These are phyloP conservation scores for Tragulus kanchil DNA, from an alignment of 2,113 vertebrate species.

Conservation along the genomic window DNA sequence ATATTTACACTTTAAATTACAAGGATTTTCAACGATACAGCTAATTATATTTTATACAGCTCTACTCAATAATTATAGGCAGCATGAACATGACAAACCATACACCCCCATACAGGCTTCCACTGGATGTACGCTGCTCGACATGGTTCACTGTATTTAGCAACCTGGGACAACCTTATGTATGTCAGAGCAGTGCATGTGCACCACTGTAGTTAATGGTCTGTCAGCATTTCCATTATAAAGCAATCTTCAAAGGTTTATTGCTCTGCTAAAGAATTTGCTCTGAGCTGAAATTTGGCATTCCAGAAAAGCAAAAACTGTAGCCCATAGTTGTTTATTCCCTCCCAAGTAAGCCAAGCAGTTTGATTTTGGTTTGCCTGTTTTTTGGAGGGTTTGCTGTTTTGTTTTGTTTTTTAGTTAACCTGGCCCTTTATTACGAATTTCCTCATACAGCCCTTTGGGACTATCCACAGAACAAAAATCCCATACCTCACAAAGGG, in stretches of 20 bases:
- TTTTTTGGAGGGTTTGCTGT: background rate
- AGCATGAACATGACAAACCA: slow-evolving; percentile 42
- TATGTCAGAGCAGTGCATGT: slow-evolving; percentile 77
- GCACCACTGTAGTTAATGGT: slow-evolving; percentile 84
- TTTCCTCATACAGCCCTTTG: slow-evolving; percentile 75
- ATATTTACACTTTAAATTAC: slow-evolving; percentile 62
- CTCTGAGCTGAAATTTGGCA: slow-evolving; percentile 82
- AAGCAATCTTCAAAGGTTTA: slow-evolving; percentile 88
- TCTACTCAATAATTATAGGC: background rate
- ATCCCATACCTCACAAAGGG: slow-evolving; percentile 65
- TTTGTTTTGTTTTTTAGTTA: slow-evolving; percentile 66
- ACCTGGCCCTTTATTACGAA: slow-evolving; percentile 75
- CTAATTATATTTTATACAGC: background rate
- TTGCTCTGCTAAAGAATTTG: slow-evolving; percentile 85
- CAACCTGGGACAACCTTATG: slow-evolving; percentile 68
- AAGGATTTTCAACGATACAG: background rate
- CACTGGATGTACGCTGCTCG: slow-evolving; percentile 39
- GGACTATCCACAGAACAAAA: slow-evolving; percentile 59
- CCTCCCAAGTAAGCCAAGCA: slow-evolving; percentile 76
- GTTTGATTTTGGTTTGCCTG: slow-evolving; percentile 49
- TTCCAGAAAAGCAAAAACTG: slow-evolving; percentile 81
- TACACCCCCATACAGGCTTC: slow-evolving; percentile 47
- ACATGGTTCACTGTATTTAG: slow-evolving; percentile 62
- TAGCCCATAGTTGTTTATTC: slow-evolving; percentile 78
- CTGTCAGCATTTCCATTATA: slow-evolving; percentile 88